Percentiles rank a stretch among this genome's conserved stretches.
Evolutionary conservation across 2,113 vertebrate genomes (phyloP).

Genomic region (Varanus komodoensis): DNA sequence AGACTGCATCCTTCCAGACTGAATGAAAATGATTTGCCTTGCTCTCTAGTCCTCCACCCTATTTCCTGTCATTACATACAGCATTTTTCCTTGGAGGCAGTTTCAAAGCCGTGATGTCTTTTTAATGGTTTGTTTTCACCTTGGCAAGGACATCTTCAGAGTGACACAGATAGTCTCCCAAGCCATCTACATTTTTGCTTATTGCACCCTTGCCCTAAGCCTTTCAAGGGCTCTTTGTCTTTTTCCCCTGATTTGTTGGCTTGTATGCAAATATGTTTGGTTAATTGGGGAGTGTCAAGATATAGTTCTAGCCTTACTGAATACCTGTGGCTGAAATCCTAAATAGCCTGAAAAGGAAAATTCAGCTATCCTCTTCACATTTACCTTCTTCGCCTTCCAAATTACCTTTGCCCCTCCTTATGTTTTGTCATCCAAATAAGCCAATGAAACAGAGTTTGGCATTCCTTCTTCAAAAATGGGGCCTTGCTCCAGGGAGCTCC

Average conservation of each 20-base stretch:
- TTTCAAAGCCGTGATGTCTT: conserved; percentile 70
- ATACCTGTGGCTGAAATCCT: conserved; percentile 25
- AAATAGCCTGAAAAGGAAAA: conserved; percentile 35
- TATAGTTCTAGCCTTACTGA: conserved; percentile 47
- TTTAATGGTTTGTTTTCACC: conserved; percentile 76
- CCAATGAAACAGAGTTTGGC: background rate
- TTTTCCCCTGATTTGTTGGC: conserved; percentile 44
- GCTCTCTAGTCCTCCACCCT: conserved; percentile 11
- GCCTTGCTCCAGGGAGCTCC: background rate
- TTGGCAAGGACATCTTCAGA: conserved; percentile 73
- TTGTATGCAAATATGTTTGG: conserved; percentile 69
- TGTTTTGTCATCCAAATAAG: background rate
- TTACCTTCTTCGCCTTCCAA: background rate
- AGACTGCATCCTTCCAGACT: conserved; percentile 61
- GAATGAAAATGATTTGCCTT: conserved; percentile 62
- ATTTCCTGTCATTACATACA: conserved; percentile 76
- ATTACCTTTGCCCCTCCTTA: background rate
- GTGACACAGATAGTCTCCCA: conserved; percentile 72
- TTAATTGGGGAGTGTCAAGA: conserved; percentile 63
- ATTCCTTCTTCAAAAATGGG: background rate
- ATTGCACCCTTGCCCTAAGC: conserved; percentile 64
- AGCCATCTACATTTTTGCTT: conserved; percentile 72
- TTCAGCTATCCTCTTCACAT: conserved; percentile 1
- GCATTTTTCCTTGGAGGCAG: conserved; percentile 66
- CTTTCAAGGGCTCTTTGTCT: conserved; percentile 46